These are phyloP conservation scores for Melangyna quadrimaculata DNA, from an alignment of 2,888 invertebrate species.

Conservation along the genomic window DNA sequence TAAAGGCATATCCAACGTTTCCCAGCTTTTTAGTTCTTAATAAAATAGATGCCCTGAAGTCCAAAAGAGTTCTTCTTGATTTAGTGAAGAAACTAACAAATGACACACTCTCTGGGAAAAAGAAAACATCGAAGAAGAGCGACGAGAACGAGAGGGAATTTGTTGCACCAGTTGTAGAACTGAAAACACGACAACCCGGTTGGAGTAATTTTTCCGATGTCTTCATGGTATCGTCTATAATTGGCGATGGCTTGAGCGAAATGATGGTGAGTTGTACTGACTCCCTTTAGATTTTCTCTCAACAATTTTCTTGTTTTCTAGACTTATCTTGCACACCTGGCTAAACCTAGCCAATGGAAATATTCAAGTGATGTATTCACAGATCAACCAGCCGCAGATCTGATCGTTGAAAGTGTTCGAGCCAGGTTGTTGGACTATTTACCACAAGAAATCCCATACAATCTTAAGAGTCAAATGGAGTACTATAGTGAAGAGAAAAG, in stretches of 20 bases:
- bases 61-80: slow-evolving; percentile 88
- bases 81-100: slow-evolving; percentile 87
- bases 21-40: slow-evolving; percentile 92
- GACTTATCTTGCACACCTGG: slow-evolving; percentile 77
- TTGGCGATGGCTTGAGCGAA: slow-evolving; percentile 88
- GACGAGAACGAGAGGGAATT: slow-evolving; percentile 1
- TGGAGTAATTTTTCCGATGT: slow-evolving; percentile 93
- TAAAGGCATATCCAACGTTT: slow-evolving; percentile 84
- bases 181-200: slow-evolving; percentile 77
- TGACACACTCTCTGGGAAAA: slow-evolving; percentile 80
- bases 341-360: slow-evolving; percentile 86
- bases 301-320: slow-evolving; percentile 39
- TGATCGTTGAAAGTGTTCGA: slow-evolving; percentile 89
- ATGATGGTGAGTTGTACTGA: slow-evolving; percentile 83
- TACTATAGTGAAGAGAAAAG: slow-evolving; percentile 85
- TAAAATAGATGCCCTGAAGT: slow-evolving; percentile 90
- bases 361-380: slow-evolving; percentile 87
- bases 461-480: slow-evolving; percentile 85
- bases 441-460: slow-evolving; percentile 93
- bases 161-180: slow-evolving; percentile 21
- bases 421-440: slow-evolving; percentile 92
- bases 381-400: slow-evolving; percentile 86
- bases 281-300: background rate
- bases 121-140: slow-evolving; percentile 1
- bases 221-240: slow-evolving; percentile 94